A percentile compares a stretch with the other conserved stretches of the same genome.
These are phyloP conservation scores for Agrypnia vestita DNA, from an alignment of 1,140 invertebrate species.

Conservation along the genomic window DNA sequence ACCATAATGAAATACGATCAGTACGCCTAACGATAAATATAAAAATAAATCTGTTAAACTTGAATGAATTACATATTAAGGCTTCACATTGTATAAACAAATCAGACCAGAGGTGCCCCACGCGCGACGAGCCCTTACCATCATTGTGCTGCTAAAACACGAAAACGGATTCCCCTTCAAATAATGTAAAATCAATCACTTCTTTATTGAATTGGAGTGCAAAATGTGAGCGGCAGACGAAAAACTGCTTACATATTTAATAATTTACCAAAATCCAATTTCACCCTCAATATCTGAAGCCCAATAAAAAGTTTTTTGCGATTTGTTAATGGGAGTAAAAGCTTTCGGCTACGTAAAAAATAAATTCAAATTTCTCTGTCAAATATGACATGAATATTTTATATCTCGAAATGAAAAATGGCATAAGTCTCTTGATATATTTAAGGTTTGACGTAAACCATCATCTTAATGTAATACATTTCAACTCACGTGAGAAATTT, in stretches of 20 bases:
- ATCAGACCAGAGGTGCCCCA: too few species aligned
- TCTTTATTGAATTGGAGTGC: slow-evolving; percentile 9
- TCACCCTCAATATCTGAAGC: slow-evolving; percentile 2
- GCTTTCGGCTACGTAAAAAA: slow-evolving; percentile 1
- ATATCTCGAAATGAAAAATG: slow-evolving; percentile 7
- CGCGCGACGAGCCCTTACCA: not conserved
- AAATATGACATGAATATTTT: slow-evolving; percentile 2
- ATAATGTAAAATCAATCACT: slow-evolving; percentile 11
- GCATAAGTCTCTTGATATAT: not conserved
- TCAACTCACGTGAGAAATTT: too few species aligned
- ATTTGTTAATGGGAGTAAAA: slow-evolving; percentile 1
- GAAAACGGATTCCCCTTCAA: slow-evolving; percentile 9
- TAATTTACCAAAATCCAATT: slow-evolving; percentile 12
- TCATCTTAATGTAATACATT: not conserved
- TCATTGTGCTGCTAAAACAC: not conserved
- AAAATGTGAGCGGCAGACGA: not conserved
- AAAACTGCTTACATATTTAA: slow-evolving; percentile 17
- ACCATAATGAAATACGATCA: too few species aligned
- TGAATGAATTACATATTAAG: too few species aligned
- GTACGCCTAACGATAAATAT: too few species aligned
- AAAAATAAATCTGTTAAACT: too few species aligned
- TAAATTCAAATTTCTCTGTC: slow-evolving; percentile 2
- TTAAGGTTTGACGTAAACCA: not conserved
- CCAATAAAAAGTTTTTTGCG: slow-evolving; percentile 1
- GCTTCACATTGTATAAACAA: too few species aligned